A percentile compares a stretch with the other conserved stretches of the same genome.
Evolutionary conservation across 2,797 vertebrate species (phyloP).

Genomic region (Sebastes hubbsi): DNA sequence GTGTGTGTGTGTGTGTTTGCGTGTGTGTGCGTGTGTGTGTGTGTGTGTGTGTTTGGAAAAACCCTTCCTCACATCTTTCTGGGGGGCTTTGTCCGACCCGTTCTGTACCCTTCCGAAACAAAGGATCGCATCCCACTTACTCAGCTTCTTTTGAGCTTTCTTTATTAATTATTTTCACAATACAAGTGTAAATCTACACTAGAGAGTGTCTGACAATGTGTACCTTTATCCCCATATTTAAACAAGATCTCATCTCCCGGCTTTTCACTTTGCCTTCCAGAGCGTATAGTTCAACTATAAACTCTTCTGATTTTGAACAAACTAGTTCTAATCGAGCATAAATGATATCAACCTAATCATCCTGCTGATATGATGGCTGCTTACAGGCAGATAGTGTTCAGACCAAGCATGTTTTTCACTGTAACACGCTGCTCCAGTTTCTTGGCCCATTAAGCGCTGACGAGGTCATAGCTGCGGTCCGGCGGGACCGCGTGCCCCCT

Average conservation of each 20-base stretch:
- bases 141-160: not conserved
- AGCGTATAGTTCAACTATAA: not conserved
- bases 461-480: constrained; percentile 30
- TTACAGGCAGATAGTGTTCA: not conserved
- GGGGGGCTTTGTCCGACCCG: not conserved
- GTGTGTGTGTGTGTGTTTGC: no score
- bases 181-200: no score
- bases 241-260: not conserved
- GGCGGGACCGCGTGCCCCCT: constrained; percentile 8
- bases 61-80: not conserved
- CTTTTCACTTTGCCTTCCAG: not conserved
- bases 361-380: not conserved
- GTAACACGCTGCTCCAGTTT: constrained; percentile 52
- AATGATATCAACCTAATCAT: not conserved
- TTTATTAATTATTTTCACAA: not conserved
- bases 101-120: not conserved
- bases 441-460: constrained; percentile 65
- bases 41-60: not conserved
- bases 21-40: not conserved
- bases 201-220: not conserved
- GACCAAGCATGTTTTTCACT: not conserved
- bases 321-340: not conserved
- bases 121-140: not conserved
- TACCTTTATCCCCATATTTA: not conserved
- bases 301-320: not conserved